Conservation (phyloP, 2,888 invertebrate species). For the Tillus elongatus region DNA sequence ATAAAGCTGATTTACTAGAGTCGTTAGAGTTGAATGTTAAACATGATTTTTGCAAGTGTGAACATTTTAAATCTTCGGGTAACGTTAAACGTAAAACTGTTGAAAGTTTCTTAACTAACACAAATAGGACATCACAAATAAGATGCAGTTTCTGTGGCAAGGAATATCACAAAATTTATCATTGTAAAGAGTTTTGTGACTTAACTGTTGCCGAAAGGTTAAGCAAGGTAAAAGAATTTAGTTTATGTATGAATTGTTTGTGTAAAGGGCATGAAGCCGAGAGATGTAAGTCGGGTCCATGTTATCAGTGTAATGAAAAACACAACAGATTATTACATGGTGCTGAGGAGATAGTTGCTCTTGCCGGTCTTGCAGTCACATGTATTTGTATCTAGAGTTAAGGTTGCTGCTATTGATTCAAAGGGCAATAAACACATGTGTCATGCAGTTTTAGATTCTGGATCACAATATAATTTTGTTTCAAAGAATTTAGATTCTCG, state of each 20-base stretch:
- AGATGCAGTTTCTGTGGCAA: slow-evolving; percentile 5
- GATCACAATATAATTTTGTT: slow-evolving; percentile 5
- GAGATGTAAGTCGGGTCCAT: slow-evolving; percentile 12
- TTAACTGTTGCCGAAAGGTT: slow-evolving; percentile 11
- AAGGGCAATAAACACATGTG: neutral
- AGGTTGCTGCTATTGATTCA: neutral
- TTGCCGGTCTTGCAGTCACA: no score
- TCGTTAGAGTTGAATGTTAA: slow-evolving; percentile 1
- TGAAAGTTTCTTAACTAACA: slow-evolving; percentile 1
- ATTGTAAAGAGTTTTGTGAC: slow-evolving; percentile 5
- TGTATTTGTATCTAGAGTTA: neutral
- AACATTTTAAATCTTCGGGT: neutral
- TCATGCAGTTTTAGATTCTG: slow-evolving; percentile 4
- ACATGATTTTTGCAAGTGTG: neutral
- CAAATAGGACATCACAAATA: neutral
- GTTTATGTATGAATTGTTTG: slow-evolving; percentile 18
- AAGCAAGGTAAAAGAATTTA: slow-evolving; percentile 9
- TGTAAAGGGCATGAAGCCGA: slow-evolving; percentile 11
- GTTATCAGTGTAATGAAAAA: slow-evolving; percentile 13
- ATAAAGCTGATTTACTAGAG: slow-evolving; percentile 1
- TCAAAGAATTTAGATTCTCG: neutral
- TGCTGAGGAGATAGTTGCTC: no score
- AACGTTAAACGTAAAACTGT: neutral
- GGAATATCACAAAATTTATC: slow-evolving; percentile 7
- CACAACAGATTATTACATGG: slow-evolving; percentile 18